Conservation (phyloP, 2,113 vertebrate species). For the Nycticryphes semicollaris region DNA sequence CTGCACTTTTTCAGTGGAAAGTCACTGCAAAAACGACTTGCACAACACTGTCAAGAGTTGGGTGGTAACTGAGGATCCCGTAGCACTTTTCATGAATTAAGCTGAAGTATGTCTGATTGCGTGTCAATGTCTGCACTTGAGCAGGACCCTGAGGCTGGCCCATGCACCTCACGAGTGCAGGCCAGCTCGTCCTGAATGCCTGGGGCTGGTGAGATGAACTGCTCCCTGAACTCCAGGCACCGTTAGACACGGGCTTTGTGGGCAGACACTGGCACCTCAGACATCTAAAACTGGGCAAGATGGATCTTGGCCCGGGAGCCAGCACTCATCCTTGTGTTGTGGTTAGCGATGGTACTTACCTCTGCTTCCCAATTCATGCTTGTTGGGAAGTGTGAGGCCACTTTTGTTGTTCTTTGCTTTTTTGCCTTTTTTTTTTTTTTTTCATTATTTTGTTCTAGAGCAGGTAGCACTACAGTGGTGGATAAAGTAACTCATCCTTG, state of each 20-base stretch:
- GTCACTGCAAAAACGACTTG: neutral
- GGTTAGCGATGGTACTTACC: constrained; percentile 20
- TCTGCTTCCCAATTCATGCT: neutral
- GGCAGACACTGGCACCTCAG: neutral
- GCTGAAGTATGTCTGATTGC: neutral
- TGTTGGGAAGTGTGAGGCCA: neutral
- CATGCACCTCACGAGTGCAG: neutral
- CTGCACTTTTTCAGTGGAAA: constrained; percentile 1
- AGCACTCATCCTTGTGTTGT: neutral
- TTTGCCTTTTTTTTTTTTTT: neutral
- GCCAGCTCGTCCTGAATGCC: neutral
- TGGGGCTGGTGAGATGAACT: neutral
- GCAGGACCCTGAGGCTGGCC: neutral
- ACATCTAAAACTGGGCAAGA: neutral
- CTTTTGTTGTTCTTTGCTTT: neutral
- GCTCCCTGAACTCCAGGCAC: neutral
- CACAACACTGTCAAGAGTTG: neutral
- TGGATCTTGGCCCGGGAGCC: neutral
- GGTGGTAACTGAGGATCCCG: neutral
- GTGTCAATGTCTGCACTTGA: neutral
- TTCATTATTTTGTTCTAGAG: neutral
- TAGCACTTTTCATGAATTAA: neutral
- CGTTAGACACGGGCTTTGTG: neutral
- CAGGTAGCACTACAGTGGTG: neutral
- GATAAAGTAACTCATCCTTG: neutral